Evolutionary conservation across 2,113 vertebrate genomes (phyloP), one percentile per base, ranked within the genome.

Genomic region (Oreochromis tanganicae): DNA sequence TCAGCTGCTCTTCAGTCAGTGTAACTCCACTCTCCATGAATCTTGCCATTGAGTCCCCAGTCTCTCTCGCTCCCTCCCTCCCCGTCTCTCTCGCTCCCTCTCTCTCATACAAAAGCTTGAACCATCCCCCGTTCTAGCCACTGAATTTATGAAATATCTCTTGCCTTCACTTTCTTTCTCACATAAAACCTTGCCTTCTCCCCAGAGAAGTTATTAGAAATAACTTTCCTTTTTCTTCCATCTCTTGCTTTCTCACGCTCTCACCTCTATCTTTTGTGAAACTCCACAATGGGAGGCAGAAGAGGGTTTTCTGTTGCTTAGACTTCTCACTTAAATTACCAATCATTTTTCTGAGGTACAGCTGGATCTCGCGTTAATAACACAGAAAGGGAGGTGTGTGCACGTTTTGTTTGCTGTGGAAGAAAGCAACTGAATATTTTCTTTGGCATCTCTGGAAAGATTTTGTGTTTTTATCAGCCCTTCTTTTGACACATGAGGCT

Each of bases 21-120:
- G 73, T 79, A 80, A 85, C 90, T 92, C 89, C 82, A 68, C 91
- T 88, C 84, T 90, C 81, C 80, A 61, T 85, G 82, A 52, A 85
- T 89, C 84, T 89, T 94, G 84, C 85, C 81, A 85, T 88, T 1
- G 29, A 73, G 75, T 82, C 50, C 73, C 34, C 86, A 84, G 21
- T 57, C 89, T 84, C 82, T 87, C 78, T 83, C 83, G 14, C 46
- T 29, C 34, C n/a, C 46, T 50, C 73, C 75, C 80, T 63, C 78
- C 75, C 85, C 12, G 68, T 84, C 68, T 73, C 71, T 17, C 41
- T 48, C 21, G 4, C 71, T 8, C 83, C 43, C 84, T 55, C 21
- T 71, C 85, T 46, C 52, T 82, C 59, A 24, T 59, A 68, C 50
- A 63, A 50, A 54, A 83, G 79, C 85, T 66, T 82, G 48, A 88